These are phyloP conservation scores for Lethocerus indicus DNA, from an alignment of 1,140 invertebrate species.

Conservation along the genomic window DNA sequence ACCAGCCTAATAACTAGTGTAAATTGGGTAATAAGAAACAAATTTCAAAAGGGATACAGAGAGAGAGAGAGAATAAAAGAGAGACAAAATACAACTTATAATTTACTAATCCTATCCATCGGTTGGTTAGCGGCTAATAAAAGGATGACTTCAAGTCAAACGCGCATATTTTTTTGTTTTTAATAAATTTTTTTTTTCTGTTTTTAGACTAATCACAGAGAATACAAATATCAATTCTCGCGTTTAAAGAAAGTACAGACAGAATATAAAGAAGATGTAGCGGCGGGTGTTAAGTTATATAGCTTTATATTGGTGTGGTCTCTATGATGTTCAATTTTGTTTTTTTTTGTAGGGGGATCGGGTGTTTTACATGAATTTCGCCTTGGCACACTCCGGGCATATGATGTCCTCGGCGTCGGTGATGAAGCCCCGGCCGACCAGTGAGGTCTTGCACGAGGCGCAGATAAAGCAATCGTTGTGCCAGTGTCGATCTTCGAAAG, in stretches of 20 bases:
- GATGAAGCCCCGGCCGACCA: slow-evolving; percentile 97
- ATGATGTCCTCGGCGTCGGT: slow-evolving; percentile 93
- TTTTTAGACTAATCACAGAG: neutral
- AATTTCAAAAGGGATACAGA: neutral
- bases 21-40: neutral
- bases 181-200: neutral
- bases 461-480: slow-evolving; percentile 99
- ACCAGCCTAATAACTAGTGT: neutral
- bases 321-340: too few species aligned
- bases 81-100: too few species aligned
- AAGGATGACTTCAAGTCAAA: too few species aligned
- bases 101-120: too few species aligned
- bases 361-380: slow-evolving; percentile 57
- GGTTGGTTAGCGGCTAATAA: too few species aligned
- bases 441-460: slow-evolving; percentile 80
- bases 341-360: neutral
- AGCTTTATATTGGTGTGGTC: too few species aligned
- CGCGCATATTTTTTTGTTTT: too few species aligned
- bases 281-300: neutral
- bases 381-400: slow-evolving; percentile 96
- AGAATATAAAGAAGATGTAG: neutral
- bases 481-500: slow-evolving; percentile 99
- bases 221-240: neutral
- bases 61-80: too few species aligned
- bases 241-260: neutral